Evolutionary conservation across 2,888 invertebrate species (phyloP).

Genomic region (Exephanes ischioxanthus): DNA sequence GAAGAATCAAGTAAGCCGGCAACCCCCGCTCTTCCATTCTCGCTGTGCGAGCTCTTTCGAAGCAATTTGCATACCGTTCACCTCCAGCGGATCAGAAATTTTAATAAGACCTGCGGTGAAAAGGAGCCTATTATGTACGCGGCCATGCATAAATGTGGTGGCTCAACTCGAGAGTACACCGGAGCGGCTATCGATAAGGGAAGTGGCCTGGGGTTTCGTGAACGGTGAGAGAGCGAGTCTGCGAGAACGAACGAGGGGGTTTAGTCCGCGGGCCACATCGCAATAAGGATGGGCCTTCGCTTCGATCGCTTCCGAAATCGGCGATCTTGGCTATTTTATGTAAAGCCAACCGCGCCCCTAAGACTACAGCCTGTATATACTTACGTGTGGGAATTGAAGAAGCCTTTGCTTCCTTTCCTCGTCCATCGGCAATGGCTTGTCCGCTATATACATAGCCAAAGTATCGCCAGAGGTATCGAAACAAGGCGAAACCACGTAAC

Average conservation of each 20-base stretch:
- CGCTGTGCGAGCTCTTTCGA: conserved; percentile 69
- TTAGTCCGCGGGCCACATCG: conserved; percentile 36
- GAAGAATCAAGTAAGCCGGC: conserved; percentile 12
- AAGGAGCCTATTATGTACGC: conserved; percentile 74
- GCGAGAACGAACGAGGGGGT: conserved; percentile 46
- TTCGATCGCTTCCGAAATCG: conserved; percentile 66
- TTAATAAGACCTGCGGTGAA: conserved; percentile 85
- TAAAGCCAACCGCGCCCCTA: conserved; percentile 62
- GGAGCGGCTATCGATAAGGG: conserved; percentile 70
- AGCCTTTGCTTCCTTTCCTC: conserved; percentile 17
- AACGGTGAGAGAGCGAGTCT: conserved; percentile 38
- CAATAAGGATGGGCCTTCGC: conserved; percentile 51
- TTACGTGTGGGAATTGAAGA: conserved; percentile 64
- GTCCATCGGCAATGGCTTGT: not conserved
- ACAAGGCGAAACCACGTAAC: not conserved
- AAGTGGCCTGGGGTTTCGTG: conserved; percentile 53
- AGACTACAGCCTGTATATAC: conserved; percentile 12
- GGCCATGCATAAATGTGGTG: conserved; percentile 75
- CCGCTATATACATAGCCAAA: not conserved
- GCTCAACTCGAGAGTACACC: conserved; percentile 68
- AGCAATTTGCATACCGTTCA: conserved; percentile 86
- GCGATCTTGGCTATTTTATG: conserved; percentile 73
- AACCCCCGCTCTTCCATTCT: conserved; percentile 24
- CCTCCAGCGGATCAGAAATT: conserved; percentile 86
- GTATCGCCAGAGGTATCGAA: conserved; percentile 3